phyloP scores from a whole-genome alignment of 2,888 invertebrate species.

The Lasioglossum morio region DNA sequence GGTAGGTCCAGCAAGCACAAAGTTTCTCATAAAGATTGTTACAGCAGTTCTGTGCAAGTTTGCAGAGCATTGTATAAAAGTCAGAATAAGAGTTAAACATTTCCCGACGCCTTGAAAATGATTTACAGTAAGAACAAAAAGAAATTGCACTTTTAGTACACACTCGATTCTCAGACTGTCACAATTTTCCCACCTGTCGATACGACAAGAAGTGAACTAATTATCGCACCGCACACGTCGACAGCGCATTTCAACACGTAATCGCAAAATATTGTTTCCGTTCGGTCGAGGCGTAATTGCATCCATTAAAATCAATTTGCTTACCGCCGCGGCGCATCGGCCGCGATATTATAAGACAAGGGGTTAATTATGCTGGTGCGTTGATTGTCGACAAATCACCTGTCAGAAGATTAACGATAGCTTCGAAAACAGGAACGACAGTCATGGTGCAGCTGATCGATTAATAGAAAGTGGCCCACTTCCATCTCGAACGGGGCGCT shows the following conservation, averaged over 20 bases:
- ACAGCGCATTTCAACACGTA: not conserved
- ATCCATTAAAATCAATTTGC: not conserved
- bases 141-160: not conserved
- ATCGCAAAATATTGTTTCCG: not conserved
- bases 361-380: not conserved
- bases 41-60: not conserved
- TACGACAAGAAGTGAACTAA: not conserved
- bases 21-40: too few species aligned
- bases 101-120: not conserved
- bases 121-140: not conserved
- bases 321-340: not conserved
- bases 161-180: not conserved
- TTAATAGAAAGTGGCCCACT: constrained; percentile 2
- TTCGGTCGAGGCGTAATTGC: not conserved
- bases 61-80: not conserved
- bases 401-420: not conserved
- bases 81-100: too few species aligned
- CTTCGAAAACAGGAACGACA: not conserved
- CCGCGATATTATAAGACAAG: not conserved
- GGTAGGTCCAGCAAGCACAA: not conserved
- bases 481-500: not conserved
- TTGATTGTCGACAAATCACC: not conserved
- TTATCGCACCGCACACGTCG: not conserved
- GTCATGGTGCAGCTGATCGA: constrained; percentile 9
- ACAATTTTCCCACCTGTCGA: not conserved